phyloP scores from a whole-genome alignment of 2,888 invertebrate species.

The Cephonodes hylas region DNA sequence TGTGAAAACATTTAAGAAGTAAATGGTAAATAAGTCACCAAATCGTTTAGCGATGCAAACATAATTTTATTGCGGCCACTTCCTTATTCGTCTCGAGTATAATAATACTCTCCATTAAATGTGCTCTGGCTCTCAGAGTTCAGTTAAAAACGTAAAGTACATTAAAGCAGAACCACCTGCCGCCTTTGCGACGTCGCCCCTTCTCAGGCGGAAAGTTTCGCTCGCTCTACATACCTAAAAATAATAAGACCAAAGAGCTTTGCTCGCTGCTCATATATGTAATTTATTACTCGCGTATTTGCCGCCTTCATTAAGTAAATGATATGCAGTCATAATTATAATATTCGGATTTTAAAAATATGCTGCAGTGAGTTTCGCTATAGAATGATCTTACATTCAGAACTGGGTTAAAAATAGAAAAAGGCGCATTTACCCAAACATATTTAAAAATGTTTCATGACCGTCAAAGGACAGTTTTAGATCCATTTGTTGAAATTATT shows the following conservation, averaged over 20 bases:
- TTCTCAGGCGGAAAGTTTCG: constrained; percentile 13
- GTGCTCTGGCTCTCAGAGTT: constrained; percentile 20
- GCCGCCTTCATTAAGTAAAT: neutral
- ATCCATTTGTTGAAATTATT: neutral
- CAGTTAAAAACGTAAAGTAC: constrained; percentile 25
- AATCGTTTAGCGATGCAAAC: neutral
- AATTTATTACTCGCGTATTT: neutral
- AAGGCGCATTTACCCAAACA: neutral
- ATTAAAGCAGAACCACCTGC: constrained; percentile 25
- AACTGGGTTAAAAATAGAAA: neutral
- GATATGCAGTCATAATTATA: constrained; percentile 17
- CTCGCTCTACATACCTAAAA: neutral
- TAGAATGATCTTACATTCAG: neutral
- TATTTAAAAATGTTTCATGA: neutral
- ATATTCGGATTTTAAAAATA: constrained; percentile 13
- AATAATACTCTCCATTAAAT: constrained; percentile 14
- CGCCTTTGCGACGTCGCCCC: constrained; percentile 19
- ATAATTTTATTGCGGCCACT: neutral
- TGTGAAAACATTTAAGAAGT: neutral
- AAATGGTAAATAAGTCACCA: neutral
- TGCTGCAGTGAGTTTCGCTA: neutral
- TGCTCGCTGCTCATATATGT: constrained; percentile 1
- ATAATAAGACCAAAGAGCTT: constrained; percentile 9
- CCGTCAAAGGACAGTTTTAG: neutral
- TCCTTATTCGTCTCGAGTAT: neutral